Conservation (phyloP, 1,140 invertebrate genomes). For the Nasonia giraulti region DNA sequence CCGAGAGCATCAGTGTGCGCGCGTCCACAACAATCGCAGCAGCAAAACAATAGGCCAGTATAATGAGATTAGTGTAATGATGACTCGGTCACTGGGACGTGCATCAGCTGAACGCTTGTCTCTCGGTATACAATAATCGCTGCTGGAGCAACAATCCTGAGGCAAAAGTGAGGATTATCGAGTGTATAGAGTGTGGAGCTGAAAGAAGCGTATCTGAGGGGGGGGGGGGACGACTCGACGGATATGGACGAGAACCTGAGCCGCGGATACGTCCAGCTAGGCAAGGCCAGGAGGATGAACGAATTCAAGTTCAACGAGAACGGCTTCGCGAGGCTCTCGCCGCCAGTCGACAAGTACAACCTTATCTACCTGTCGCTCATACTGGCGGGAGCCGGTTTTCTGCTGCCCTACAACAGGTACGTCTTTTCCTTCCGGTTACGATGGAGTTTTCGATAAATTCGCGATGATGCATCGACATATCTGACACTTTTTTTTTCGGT, state of each 20-base stretch:
- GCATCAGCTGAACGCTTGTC: neutral
- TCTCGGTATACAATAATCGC: neutral
- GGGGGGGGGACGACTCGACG: neutral
- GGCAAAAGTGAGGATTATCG: no score
- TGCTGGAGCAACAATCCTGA: no score
- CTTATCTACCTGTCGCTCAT: constrained; percentile 87
- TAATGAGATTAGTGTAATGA: no score
- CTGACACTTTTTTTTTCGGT: no score
- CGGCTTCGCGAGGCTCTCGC: constrained; percentile 76
- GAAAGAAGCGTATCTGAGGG: neutral
- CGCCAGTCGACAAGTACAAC: constrained; percentile 85
- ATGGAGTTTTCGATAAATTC: no score
- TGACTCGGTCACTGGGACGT: neutral
- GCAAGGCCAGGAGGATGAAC: constrained; percentile 74
- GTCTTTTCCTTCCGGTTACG: neutral
- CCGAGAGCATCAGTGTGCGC: neutral
- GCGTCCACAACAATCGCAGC: no score
- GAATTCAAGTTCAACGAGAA: constrained; percentile 74
- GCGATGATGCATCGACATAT: no score
- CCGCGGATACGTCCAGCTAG: constrained; percentile 79
- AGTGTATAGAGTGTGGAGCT: no score
- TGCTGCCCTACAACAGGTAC: constrained; percentile 93
- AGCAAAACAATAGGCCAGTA: no score
- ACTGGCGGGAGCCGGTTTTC: constrained; percentile 90
- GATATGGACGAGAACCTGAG: constrained; percentile 82